phyloP scores from a whole-genome alignment of 2,797 vertebrate genomes.

The Phataginus tricuspis region DNA sequence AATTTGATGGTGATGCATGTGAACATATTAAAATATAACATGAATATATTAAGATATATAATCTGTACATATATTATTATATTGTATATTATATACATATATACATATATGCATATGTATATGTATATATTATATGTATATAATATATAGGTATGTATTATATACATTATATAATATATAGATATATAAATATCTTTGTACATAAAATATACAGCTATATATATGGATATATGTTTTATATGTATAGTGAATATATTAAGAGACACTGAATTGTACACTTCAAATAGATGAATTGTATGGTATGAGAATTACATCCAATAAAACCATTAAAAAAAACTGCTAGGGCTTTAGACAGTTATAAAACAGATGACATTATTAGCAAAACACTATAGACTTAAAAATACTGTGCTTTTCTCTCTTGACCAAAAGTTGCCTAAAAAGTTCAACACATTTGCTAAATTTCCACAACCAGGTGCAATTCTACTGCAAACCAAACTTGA shows the following conservation, averaged over 20 bases:
- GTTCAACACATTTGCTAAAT: constrained; percentile 45
- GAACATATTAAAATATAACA: too few species aligned
- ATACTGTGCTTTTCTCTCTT: not conserved
- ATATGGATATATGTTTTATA: too few species aligned
- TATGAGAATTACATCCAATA: not conserved
- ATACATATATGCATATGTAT: too few species aligned
- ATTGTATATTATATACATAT: too few species aligned
- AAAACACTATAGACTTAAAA: constrained; percentile 6
- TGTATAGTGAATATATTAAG: not conserved
- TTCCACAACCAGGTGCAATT: constrained; percentile 17
- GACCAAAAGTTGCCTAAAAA: constrained; percentile 43
- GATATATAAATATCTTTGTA: too few species aligned
- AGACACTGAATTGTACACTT: not conserved
- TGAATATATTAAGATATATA: constrained; percentile 33
- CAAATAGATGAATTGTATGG: not conserved
- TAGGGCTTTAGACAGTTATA: not conserved
- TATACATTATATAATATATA: too few species aligned
- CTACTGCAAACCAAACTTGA: constrained; percentile 1
- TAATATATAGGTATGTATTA: too few species aligned
- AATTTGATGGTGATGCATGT: not conserved
- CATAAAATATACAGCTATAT: too few species aligned
- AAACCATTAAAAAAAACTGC: not conserved
- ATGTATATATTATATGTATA: too few species aligned
- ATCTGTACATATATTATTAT: too few species aligned
- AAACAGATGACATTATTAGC: not conserved